These are phyloP conservation scores for Oscheius sp. DNA, from an alignment of 2,888 invertebrate genomes.

Conservation along the genomic window DNA sequence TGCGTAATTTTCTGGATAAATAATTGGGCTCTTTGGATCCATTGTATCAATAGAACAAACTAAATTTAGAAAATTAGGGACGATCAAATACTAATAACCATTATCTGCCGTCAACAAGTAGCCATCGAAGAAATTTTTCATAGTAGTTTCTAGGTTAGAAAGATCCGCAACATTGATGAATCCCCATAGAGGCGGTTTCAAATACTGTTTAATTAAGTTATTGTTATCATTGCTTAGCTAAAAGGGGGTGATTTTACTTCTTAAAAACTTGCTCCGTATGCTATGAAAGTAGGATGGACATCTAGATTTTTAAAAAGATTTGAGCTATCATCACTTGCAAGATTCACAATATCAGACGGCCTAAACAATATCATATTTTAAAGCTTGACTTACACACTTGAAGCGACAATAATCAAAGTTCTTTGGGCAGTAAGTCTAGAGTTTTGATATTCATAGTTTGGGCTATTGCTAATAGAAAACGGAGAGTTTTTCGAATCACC, in stretches of 20 bases:
- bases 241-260: not conserved
- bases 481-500: not conserved
- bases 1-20: not conserved
- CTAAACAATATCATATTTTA: not conserved
- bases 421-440: not conserved
- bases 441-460: not conserved
- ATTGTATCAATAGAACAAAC: not conserved
- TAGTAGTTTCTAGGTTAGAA: not conserved
- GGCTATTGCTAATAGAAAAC: not conserved
- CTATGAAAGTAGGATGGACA: conserved; percentile 11
- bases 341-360: not conserved
- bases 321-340: not conserved
- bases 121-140: not conserved
- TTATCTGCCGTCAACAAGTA: not conserved
- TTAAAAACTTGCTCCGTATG: not conserved
- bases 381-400: not conserved
- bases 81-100: not conserved
- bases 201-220: not conserved
- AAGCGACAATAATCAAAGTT: not conserved
- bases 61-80: not conserved
- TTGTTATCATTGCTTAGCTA: not conserved
- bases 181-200: not conserved
- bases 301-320: not conserved
- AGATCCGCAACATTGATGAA: not conserved
- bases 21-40: not conserved